These are phyloP conservation scores for Sander lucioperca DNA, from an alignment of 2,113 vertebrate species.

Conservation along the genomic window DNA sequence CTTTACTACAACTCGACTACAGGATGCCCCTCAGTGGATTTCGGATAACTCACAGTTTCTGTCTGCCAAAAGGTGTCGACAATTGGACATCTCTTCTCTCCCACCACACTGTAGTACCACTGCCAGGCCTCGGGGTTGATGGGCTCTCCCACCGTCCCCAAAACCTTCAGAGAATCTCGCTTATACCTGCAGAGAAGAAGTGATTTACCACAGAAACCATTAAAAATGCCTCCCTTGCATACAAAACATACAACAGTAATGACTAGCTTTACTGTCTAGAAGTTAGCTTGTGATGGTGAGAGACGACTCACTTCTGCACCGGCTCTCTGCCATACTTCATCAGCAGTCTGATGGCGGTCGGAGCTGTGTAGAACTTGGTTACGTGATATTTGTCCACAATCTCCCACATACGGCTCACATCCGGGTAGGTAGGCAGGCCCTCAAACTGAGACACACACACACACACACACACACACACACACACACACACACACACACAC, in stretches of 20 bases:
- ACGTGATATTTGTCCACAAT: slow-evolving; percentile 95
- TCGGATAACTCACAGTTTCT: slow-evolving; percentile 88
- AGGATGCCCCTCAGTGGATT: too few relatives aligned
- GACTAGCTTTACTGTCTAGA: background rate
- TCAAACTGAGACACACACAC: slow-evolving; percentile 88
- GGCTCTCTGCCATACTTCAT: slow-evolving; percentile 97
- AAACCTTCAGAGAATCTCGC: slow-evolving; percentile 90
- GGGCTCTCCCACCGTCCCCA: slow-evolving; percentile 96
- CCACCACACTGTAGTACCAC: slow-evolving; percentile 95
- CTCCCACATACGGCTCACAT: slow-evolving; percentile 92
- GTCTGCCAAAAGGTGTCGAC: slow-evolving; percentile 99
- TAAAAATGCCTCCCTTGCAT: background rate
- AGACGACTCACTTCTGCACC: slow-evolving; percentile 88
- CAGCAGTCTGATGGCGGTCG: slow-evolving; percentile 95
- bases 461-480: background rate
- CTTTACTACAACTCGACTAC: too few relatives aligned
- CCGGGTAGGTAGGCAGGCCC: slow-evolving; percentile 95
- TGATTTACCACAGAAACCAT: background rate
- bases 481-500: too few relatives aligned
- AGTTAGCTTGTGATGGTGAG: background rate
- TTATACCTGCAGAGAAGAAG: slow-evolving; percentile 84
- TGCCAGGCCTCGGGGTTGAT: slow-evolving; percentile 99
- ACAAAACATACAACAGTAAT: too few relatives aligned
- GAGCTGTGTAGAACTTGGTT: slow-evolving; percentile 98
- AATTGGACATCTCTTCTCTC: slow-evolving; percentile 91